phyloP scores from a whole-genome alignment of 1,140 invertebrate genomes.

The Mamestra configurata region DNA sequence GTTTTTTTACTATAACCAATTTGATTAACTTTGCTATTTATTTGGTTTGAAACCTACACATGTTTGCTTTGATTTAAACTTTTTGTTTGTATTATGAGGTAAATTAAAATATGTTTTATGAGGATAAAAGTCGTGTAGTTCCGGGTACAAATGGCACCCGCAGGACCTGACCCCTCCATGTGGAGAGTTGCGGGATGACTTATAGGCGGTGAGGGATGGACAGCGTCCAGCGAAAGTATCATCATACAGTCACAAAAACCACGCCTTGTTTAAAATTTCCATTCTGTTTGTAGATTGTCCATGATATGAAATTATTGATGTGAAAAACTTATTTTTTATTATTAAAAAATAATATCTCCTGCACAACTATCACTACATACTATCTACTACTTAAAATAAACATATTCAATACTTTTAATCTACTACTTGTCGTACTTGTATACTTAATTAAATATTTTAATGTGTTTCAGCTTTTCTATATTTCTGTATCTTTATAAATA shows the following conservation, averaged over 20 bases:
- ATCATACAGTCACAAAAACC: neutral
- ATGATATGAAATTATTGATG: no score
- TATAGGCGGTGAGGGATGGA: conserved; percentile 24
- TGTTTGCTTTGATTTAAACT: conserved; percentile 5
- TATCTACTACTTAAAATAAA: no score
- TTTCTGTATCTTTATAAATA: no score
- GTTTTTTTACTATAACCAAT: neutral
- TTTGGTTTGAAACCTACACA: neutral
- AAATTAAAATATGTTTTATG: conserved; percentile 21
- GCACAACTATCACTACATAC: no score
- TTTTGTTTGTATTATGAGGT: neutral
- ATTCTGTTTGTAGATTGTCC: no score
- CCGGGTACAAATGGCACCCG: conserved; percentile 2
- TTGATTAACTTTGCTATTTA: conserved; percentile 2
- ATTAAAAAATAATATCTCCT: no score
- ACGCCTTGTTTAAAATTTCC: neutral
- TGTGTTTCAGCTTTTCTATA: no score
- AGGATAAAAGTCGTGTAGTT: conserved; percentile 20
- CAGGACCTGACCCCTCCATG: conserved; percentile 17
- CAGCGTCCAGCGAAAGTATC: neutral
- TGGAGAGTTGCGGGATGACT: conserved; percentile 5
- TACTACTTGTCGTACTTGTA: no score
- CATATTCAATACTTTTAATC: no score
- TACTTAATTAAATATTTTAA: no score
- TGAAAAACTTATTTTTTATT: no score